Base-by-base conservation (phyloP, 2,797 vertebrate species). In the Bradypodion ventrale region DNA sequence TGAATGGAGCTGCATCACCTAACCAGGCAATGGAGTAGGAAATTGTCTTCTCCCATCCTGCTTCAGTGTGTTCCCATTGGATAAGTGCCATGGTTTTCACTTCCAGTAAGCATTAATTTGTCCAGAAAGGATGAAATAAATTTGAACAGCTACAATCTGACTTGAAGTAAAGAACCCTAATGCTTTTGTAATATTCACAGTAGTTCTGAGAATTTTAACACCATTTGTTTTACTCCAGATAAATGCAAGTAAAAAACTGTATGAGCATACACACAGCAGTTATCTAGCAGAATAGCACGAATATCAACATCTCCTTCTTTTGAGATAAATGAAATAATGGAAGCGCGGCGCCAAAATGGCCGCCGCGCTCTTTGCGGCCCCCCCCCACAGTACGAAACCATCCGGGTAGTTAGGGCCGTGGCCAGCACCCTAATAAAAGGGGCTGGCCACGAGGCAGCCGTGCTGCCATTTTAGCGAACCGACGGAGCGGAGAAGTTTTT, bases 11-110 rank as follows among this genome's bases (percentile, higher is more conserved):
- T 75, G 37, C 5, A 63, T 88, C 76, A 85, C 82, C 37, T 87
- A 74, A 40, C 63, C 85, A 85, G 74, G 72, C 27, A 87, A 40
- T 52, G 75, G 1, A 84, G 52, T 60, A 85, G 73, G 76, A 86
- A 82, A 87, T 81, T 83, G 44, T 29, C 76, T 90, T 82, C 77
- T 68, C 23, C n/a, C 65, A 86, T 40, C 1, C 32, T 77, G 37
- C 81, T 52, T 72, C 44, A 79, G 59, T 59, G 78, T 72, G 79
- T 85, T 85, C 84, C 84, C 79, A 77, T 82, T 85, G 78, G 84
- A 82, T 56, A 70, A 0, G 0, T 66, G 46, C 32, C 82, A 82
- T 42, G 10, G 32, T 32, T 40, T 74, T 73, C 62, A 72, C 81
- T 69, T 40, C 44, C 69, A 83, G 23, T 16, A 63, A 63, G 44